phyloP scores from a whole-genome alignment of 2,888 invertebrate genomes.

The Biston betularia region DNA sequence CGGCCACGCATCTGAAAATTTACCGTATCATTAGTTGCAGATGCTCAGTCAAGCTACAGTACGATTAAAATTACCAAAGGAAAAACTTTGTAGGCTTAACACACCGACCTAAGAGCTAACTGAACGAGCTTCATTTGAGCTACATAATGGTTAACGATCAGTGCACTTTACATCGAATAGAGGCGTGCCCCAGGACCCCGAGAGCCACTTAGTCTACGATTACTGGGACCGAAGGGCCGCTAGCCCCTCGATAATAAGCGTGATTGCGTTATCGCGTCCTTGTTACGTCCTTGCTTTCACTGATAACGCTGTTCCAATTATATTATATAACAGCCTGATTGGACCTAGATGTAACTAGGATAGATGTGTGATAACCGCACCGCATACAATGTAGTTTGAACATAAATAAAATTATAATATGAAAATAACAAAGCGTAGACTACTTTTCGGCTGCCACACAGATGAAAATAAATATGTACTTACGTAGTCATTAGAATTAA shows the following conservation, averaged over 20 bases:
- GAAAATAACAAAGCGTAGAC: too few relatives aligned
- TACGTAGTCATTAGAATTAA: too few relatives aligned
- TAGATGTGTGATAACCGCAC: background rate
- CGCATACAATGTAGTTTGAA: background rate
- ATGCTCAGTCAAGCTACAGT: too few relatives aligned
- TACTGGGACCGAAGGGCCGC: constrained; percentile 29
- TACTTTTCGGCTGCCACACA: too few relatives aligned
- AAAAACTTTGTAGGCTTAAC: too few relatives aligned
- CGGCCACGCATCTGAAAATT: too few relatives aligned
- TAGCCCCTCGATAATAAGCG: constrained; percentile 69
- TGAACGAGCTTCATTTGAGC: constrained; percentile 12
- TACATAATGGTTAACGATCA: constrained; percentile 20
- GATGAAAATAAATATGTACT: too few relatives aligned
- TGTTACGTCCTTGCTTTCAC: constrained; percentile 83
- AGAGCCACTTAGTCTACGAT: constrained; percentile 57
- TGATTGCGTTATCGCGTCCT: constrained; percentile 80
- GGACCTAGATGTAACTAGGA: constrained; percentile 1
- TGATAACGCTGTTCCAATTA: constrained; percentile 67
- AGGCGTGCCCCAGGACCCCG: constrained; percentile 66
- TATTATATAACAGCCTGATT: constrained; percentile 31
- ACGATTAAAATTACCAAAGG: too few relatives aligned
- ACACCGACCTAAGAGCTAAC: too few relatives aligned
- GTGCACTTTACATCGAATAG: constrained; percentile 42
- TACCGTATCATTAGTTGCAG: too few relatives aligned
- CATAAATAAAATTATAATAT: too few relatives aligned